These are phyloP conservation scores for Hipposideros armiger DNA, from an alignment of 2,113 vertebrate genomes.

Conservation along the genomic window DNA sequence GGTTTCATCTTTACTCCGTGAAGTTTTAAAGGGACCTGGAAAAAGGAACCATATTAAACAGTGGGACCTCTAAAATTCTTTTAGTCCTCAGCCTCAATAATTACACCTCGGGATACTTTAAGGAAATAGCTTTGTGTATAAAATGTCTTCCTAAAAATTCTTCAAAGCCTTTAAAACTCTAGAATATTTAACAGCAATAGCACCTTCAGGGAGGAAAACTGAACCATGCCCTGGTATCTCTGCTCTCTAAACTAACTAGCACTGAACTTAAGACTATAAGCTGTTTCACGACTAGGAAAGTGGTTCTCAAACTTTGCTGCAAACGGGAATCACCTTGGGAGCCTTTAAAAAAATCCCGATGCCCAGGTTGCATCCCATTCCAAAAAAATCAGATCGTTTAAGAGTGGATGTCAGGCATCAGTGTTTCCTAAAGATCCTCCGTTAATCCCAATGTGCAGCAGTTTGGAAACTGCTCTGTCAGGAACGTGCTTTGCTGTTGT, in stretches of 20 bases:
- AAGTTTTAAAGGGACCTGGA: slow-evolving; percentile 87
- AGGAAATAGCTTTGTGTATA: slow-evolving; percentile 28
- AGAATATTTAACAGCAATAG: slow-evolving; percentile 53
- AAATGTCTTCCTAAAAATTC: slow-evolving; percentile 27
- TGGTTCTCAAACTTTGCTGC: slow-evolving; percentile 33
- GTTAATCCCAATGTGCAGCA: background rate
- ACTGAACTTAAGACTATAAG: slow-evolving; percentile 8
- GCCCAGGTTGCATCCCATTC: background rate
- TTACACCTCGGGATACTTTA: slow-evolving; percentile 32
- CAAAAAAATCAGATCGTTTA: slow-evolving; percentile 56
- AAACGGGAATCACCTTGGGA: background rate
- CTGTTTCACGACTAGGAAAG: background rate
- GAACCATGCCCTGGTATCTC: background rate
- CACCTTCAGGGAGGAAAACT: slow-evolving; percentile 52
- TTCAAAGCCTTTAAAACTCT: slow-evolving; percentile 50
- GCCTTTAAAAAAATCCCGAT: slow-evolving; percentile 4
- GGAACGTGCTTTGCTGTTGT: background rate
- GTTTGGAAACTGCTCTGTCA: background rate
- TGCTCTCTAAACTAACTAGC: slow-evolving; percentile 36
- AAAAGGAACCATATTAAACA: slow-evolving; percentile 32
- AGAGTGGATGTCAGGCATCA: background rate
- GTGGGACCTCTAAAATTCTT: background rate
- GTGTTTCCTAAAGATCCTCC: slow-evolving; percentile 46
- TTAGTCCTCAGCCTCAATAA: slow-evolving; percentile 15
- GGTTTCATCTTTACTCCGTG: slow-evolving; percentile 82